These are phyloP conservation scores for Aulostomus chinensis DNA, from an alignment of 2,797 vertebrate genomes.

Conservation along the genomic window DNA sequence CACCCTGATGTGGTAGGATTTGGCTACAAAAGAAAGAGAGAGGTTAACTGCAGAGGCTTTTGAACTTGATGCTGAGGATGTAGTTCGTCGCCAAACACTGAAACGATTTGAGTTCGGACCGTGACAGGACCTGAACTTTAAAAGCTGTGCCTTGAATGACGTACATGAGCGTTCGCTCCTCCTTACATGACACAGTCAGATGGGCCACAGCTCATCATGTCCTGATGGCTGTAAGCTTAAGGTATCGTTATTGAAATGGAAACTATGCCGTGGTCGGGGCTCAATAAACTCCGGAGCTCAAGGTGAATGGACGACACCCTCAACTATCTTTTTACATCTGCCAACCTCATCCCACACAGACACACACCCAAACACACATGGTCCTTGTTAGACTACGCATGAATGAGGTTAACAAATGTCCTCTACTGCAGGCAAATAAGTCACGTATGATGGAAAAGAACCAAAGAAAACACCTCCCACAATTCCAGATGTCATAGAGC, in stretches of 20 bases:
- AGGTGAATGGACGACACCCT: slow-evolving; percentile 21
- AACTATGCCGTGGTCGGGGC: neutral
- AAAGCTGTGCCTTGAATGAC: too few species aligned
- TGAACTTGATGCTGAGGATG: neutral
- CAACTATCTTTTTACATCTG: slow-evolving; percentile 24
- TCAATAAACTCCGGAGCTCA: neutral
- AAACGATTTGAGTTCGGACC: too few species aligned
- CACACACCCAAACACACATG: slow-evolving; percentile 33
- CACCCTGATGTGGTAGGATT: slow-evolving; percentile 87
- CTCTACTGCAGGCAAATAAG: slow-evolving; percentile 3
- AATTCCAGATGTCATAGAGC: too few species aligned
- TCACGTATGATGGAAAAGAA: neutral
- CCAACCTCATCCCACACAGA: slow-evolving; percentile 13
- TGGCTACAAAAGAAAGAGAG: slow-evolving; percentile 74
- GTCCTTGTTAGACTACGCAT: slow-evolving; percentile 28
- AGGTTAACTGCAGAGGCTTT: neutral
- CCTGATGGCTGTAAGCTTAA: neutral
- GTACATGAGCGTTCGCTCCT: slow-evolving; percentile 4
- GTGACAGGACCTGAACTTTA: too few species aligned
- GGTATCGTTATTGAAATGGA: slow-evolving; percentile 1
- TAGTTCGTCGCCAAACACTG: slow-evolving; percentile 3
- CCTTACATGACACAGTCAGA: neutral
- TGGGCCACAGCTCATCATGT: too few species aligned
- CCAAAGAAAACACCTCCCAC: neutral
- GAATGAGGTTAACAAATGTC: slow-evolving; percentile 6